phyloP scores from a whole-genome alignment of 64 coral and sea anemone genomes.

The Stichodactyla mertensii region DNA sequence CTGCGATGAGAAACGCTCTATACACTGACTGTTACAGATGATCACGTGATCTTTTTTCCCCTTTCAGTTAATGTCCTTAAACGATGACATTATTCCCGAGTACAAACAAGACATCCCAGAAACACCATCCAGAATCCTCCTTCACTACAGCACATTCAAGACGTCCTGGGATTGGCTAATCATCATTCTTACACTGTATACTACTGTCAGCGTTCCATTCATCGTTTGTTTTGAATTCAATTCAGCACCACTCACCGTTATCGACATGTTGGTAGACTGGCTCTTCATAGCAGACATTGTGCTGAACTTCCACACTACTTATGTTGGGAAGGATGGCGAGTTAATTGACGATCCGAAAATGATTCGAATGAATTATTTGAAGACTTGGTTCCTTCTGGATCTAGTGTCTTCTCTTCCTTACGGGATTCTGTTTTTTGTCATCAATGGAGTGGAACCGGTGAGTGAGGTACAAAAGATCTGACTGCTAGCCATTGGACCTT shows the following conservation, averaged over 20 bases:
- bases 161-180: slow-evolving; percentile 92
- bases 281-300: slow-evolving; percentile 90
- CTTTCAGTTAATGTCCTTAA: slow-evolving; percentile 87
- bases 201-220: slow-evolving; percentile 84
- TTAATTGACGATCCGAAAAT: slow-evolving; percentile 65
- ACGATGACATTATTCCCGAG: slow-evolving; percentile 82
- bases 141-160: slow-evolving; percentile 84
- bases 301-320: slow-evolving; percentile 92
- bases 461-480: neutral
- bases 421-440: slow-evolving; percentile 69
- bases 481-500: too few relatives aligned
- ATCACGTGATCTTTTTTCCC: neutral
- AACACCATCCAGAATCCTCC: slow-evolving; percentile 68
- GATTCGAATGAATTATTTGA: slow-evolving; percentile 79
- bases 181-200: slow-evolving; percentile 82
- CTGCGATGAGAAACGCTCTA: too few relatives aligned
- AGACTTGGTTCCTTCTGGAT: slow-evolving; percentile 86
- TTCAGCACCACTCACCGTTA: neutral
- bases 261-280: slow-evolving; percentile 83
- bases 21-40: too few relatives aligned
- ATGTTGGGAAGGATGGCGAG: slow-evolving; percentile 84
- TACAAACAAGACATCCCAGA: slow-evolving; percentile 91
- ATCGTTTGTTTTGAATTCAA: slow-evolving; percentile 65
- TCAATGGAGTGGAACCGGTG: slow-evolving; percentile 46
- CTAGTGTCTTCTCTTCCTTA: slow-evolving; percentile 88